Evolutionary conservation across 2,888 invertebrate genomes (phyloP), one percentile per base, ranked within the genome.

Genomic region (Gnatocerus cornutus): DNA sequence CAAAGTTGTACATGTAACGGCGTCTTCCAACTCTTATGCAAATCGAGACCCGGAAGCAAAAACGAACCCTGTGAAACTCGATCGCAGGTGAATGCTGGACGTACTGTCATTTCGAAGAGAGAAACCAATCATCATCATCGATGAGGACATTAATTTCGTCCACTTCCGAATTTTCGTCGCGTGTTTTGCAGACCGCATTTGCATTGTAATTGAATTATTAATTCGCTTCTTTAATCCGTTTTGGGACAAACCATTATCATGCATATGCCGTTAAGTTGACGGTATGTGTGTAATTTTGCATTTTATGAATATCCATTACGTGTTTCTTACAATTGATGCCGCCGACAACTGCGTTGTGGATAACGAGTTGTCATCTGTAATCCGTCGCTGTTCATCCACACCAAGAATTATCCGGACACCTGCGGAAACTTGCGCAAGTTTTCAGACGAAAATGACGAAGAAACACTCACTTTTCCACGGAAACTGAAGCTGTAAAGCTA

Each of bases 171-270:
- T 70, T 72, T 69, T 70, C 53, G 68, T 69, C 68, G 67, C 72
- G 67, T 67, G 69, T 66, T 61, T 41, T 14, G 37, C 45, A 62
- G 52, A 30, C 69, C 66, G 56, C 72, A 72, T 72, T 72, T 72
- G 72, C 72, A 72, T 72, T 41, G 56, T 70, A 71, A 71, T 71
- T 71, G 71, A 68, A 71, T 71, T 65, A 68, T 65, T 71, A 68
- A 70, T 70, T 55, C 45, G 45, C 37, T 69, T 66, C 56, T 53
- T 63, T 68, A 68, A 68, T 62, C 68, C 68, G 30, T 63, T 68
- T 68, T 68, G 29, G 68, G 53, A 45, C 29, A 16, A 30, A 9
- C 37, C 30, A 63, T 68, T 68, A 68, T 55, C 61, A 68, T 68
- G 68, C 68, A 62, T 41, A 27, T 62, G 68, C 63, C 62, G 68